These are phyloP conservation scores for Notoglanidium macrostoma DNA, from an alignment of 2,797 vertebrate species.

Conservation along the genomic window DNA sequence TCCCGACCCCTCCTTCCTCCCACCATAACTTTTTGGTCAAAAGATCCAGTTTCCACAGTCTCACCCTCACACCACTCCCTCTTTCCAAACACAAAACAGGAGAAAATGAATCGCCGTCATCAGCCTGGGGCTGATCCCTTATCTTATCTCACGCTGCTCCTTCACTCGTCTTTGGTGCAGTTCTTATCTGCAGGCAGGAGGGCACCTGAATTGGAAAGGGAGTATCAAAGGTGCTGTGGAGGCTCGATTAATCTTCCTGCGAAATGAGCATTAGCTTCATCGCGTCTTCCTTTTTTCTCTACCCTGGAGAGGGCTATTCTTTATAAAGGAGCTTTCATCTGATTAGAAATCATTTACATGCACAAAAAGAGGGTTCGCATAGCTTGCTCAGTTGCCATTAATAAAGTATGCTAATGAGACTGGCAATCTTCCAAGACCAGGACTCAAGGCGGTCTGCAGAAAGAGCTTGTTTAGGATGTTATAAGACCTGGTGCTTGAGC, in stretches of 20 bases:
- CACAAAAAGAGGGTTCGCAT: slow-evolving; percentile 35
- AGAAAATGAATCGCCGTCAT: slow-evolving; percentile 44
- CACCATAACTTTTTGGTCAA: neutral
- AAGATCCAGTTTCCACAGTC: slow-evolving; percentile 17
- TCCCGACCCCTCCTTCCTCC: neutral
- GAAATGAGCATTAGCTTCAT: slow-evolving; percentile 54
- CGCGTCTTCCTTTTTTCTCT: slow-evolving; percentile 27
- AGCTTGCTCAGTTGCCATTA: slow-evolving; percentile 44
- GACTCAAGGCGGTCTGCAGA: neutral
- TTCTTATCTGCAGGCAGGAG: slow-evolving; percentile 57
- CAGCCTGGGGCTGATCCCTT: slow-evolving; percentile 43
- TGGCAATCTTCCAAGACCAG: slow-evolving; percentile 36
- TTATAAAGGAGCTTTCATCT: slow-evolving; percentile 51
- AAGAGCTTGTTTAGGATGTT: slow-evolving; percentile 17
- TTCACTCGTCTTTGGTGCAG: slow-evolving; percentile 26
- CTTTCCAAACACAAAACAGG: slow-evolving; percentile 42
- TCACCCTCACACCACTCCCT: slow-evolving; percentile 10
- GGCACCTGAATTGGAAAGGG: slow-evolving; percentile 22
- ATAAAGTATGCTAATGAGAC: slow-evolving; percentile 42
- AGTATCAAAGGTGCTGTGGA: slow-evolving; percentile 32
- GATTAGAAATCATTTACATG: slow-evolving; percentile 51
- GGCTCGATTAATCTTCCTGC: slow-evolving; percentile 50
- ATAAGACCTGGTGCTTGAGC: neutral
- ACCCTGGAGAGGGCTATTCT: slow-evolving; percentile 36
- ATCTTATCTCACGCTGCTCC: slow-evolving; percentile 49